These are phyloP conservation scores for Pogoniulus pusillus DNA, from an alignment of 2,797 vertebrate species.

Conservation along the genomic window DNA sequence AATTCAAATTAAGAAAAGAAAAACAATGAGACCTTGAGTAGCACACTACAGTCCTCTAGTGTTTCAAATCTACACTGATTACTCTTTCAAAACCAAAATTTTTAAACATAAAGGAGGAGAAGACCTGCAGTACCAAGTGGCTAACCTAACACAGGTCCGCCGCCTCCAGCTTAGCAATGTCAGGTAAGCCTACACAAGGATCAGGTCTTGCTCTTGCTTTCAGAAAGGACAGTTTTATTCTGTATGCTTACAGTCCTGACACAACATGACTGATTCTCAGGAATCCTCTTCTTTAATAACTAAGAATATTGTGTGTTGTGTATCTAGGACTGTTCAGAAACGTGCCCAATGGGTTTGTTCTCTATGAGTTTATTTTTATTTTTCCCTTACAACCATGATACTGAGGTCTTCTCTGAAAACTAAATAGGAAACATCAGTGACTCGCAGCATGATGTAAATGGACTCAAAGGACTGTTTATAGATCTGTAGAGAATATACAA, in stretches of 20 bases:
- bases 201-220: not conserved
- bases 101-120: not conserved
- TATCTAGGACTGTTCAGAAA: not conserved
- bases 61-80: not conserved
- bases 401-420: conserved; percentile 25
- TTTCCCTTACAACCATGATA: not conserved
- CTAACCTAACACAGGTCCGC: not conserved
- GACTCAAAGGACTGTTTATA: conserved; percentile 9
- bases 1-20: conserved; percentile 24
- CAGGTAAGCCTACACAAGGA: not conserved
- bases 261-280: not conserved
- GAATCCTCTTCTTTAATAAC: not conserved
- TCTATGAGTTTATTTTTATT: not conserved
- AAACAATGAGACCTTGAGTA: not conserved
- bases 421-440: conserved; percentile 27
- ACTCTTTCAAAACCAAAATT: not conserved
- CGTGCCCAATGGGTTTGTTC: not conserved
- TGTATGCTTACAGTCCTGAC: not conserved
- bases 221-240: not conserved
- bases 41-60: not conserved
- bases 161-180: not conserved
- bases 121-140: not conserved
- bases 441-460: not conserved
- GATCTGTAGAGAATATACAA: not conserved
- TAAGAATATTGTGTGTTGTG: not conserved